Percentiles rank a stretch among this genome's conserved stretches.
Conservation (phyloP, 1,140 invertebrate genomes). For the Halictus rubicundus region DNA sequence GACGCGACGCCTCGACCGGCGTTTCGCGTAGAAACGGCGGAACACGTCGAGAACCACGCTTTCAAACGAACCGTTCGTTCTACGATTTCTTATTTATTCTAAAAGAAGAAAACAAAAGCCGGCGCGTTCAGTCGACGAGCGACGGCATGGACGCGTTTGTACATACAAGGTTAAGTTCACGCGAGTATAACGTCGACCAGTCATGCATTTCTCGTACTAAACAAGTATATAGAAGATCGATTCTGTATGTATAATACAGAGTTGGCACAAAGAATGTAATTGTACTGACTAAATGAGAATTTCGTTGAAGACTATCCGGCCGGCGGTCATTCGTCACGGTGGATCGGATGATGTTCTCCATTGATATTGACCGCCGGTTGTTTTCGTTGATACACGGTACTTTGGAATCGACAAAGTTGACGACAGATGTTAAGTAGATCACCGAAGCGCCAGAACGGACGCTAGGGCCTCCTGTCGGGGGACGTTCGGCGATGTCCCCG, state of each 20-base stretch:
- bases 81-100: not conserved
- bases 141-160: slow-evolving; percentile 46
- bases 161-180: slow-evolving; percentile 51
- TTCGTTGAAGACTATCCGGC: not conserved
- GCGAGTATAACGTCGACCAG: slow-evolving; percentile 48
- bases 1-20: not conserved
- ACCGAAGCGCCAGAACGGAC: not conserved
- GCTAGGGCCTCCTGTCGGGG: not conserved
- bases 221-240: slow-evolving; percentile 37
- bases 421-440: not conserved
- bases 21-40: not conserved
- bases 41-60: not conserved
- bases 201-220: slow-evolving; percentile 56
- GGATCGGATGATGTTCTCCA: not conserved
- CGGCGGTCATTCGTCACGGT: not conserved
- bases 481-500: slow-evolving; percentile 1
- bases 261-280: slow-evolving; percentile 55
- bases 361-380: not conserved
- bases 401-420: not conserved
- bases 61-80: slow-evolving; percentile 28
- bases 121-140: not conserved
- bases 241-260: slow-evolving; percentile 58
- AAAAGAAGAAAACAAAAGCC: too few relatives aligned
- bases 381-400: not conserved
- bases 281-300: not conserved